Conservation (phyloP, 2,888 invertebrate species). For the Hedya salicella region DNA sequence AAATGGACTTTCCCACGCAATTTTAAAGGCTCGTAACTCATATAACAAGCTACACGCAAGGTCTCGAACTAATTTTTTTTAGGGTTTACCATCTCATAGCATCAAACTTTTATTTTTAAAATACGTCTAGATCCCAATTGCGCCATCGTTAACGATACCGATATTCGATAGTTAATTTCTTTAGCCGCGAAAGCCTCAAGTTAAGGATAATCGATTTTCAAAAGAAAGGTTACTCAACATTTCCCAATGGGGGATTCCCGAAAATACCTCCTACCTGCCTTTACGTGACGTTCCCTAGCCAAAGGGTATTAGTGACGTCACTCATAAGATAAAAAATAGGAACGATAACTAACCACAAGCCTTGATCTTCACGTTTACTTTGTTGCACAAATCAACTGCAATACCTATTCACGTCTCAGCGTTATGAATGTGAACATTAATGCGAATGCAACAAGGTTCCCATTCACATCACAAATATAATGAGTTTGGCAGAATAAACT, state of each 20-base stretch:
- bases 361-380: constrained; percentile 25
- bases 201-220: background rate
- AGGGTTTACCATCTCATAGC: too few relatives aligned
- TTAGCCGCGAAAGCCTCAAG: too few relatives aligned
- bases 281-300: background rate
- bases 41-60: too few relatives aligned
- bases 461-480: background rate
- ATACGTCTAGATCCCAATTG: too few relatives aligned
- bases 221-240: constrained; percentile 1
- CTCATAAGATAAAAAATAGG: constrained; percentile 20
- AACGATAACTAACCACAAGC: constrained; percentile 26
- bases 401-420: constrained; percentile 1
- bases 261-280: background rate
- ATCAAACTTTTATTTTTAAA: too few relatives aligned
- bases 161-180: too few relatives aligned
- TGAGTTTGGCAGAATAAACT: background rate
- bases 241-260: constrained; percentile 7
- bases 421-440: background rate
- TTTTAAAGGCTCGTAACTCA: too few relatives aligned
- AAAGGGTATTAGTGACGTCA: constrained; percentile 7
- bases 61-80: too few relatives aligned
- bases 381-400: constrained; percentile 7
- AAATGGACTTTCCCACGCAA: too few relatives aligned
- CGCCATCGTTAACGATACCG: too few relatives aligned
- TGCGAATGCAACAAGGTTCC: background rate